Evolutionary conservation across 2,797 vertebrate genomes (phyloP).

Genomic region (Ambastaia sidthimunki): DNA sequence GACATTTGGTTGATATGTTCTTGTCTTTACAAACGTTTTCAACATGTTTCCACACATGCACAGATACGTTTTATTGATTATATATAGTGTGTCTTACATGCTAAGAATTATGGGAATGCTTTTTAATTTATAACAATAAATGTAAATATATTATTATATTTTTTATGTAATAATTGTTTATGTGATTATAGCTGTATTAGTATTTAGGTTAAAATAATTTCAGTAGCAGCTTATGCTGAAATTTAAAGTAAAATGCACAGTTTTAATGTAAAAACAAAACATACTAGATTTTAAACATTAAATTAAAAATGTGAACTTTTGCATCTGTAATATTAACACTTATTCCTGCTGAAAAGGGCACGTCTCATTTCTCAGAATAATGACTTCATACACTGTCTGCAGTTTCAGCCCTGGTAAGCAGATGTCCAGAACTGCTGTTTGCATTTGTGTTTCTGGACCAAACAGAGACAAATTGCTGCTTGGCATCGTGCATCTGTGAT

Average conservation of each 20-base stretch:
- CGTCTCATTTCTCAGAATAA: conserved; percentile 1
- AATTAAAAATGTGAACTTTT: background rate
- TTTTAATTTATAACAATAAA: background rate
- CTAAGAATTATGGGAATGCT: background rate
- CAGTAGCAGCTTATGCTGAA: too few species aligned
- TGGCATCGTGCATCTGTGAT: conserved; percentile 63
- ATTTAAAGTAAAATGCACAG: too few species aligned
- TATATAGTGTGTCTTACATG: background rate
- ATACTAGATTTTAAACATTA: too few species aligned
- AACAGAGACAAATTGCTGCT: conserved; percentile 62
- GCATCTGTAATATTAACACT: background rate
- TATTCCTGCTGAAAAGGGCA: conserved; percentile 33
- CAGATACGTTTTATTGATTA: background rate
- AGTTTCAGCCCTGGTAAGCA: conserved; percentile 53
- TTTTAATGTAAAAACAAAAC: too few species aligned
- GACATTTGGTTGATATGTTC: conserved; percentile 2
- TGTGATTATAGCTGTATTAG: too few species aligned
- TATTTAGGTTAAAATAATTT: too few species aligned
- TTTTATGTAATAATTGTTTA: too few species aligned
- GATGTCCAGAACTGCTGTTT: conserved; percentile 54
- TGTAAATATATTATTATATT: too few species aligned
- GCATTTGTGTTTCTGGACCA: conserved; percentile 48
- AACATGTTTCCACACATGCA: background rate
- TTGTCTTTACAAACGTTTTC: background rate
- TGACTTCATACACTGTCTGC: conserved; percentile 47